These are phyloP conservation scores for Oasisia sp. DNA, from an alignment of 2,888 invertebrate species.

Conservation along the genomic window DNA sequence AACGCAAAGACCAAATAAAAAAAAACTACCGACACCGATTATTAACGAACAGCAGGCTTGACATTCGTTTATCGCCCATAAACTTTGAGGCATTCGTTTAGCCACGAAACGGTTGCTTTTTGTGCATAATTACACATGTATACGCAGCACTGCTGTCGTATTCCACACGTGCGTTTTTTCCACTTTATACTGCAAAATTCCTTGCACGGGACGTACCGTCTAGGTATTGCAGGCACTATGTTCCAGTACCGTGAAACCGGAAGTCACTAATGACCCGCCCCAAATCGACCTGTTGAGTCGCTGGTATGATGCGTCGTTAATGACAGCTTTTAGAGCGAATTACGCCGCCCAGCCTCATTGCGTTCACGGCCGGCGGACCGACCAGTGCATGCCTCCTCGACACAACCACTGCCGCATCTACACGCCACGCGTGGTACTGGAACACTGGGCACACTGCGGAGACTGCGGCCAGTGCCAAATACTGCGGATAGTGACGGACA, in stretches of 20 bases:
- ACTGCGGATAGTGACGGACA: neutral
- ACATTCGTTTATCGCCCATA: too few species aligned
- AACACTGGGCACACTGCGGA: neutral
- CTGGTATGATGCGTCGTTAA: neutral
- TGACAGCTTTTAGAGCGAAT: neutral
- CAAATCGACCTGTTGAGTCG: neutral
- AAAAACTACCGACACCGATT: too few species aligned
- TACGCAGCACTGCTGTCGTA: neutral
- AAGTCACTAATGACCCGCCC: neutral
- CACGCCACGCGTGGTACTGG: neutral
- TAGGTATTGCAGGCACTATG: neutral
- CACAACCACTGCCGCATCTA: neutral
- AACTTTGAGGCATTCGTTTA: too few species aligned
- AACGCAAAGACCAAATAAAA: too few species aligned
- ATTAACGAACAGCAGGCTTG: too few species aligned
- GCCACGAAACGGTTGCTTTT: too few species aligned
- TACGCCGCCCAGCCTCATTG: neutral
- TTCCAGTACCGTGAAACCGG: neutral
- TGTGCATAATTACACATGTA: neutral
- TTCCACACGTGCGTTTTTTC: neutral
- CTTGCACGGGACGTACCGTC: neutral
- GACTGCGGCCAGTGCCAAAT: neutral
- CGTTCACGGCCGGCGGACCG: neutral
- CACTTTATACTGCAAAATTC: neutral
- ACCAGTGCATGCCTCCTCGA: neutral